phyloP scores from a whole-genome alignment of 2,888 invertebrate genomes.

The Phortica okadai region DNA sequence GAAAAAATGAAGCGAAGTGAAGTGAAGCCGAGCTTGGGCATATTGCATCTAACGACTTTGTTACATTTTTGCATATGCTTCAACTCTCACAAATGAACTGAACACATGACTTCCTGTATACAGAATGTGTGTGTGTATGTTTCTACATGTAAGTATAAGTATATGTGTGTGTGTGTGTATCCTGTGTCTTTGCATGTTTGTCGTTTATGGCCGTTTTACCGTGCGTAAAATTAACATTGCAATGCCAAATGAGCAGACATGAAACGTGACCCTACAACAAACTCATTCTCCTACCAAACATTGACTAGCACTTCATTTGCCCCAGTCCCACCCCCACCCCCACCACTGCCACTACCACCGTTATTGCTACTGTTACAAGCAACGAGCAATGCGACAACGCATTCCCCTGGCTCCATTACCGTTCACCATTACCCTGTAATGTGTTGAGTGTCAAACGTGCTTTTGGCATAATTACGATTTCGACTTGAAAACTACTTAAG shows the following conservation, averaged over 20 bases:
- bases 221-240: conserved; percentile 25
- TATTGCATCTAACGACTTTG: too few species aligned
- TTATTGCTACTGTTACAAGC: too few species aligned
- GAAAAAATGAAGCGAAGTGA: not conserved
- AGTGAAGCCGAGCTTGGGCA: too few species aligned
- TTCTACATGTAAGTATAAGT: not conserved
- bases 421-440: conserved; percentile 23
- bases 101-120: too few species aligned
- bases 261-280: not conserved
- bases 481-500: conserved; percentile 30
- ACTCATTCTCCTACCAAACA: not conserved
- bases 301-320: too few species aligned
- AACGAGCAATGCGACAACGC: not conserved
- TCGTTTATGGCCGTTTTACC: conserved; percentile 24
- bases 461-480: conserved; percentile 31
- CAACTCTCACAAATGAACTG: too few species aligned
- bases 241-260: not conserved
- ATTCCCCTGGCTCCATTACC: conserved; percentile 13
- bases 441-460: conserved; percentile 30
- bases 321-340: too few species aligned
- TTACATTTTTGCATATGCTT: too few species aligned
- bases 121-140: not conserved
- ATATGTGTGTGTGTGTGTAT: not conserved
- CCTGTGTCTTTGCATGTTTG: conserved; percentile 12
- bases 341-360: too few species aligned